Evolutionary conservation across 2,113 vertebrate species (phyloP).

Genomic region (Indicator indicator): DNA sequence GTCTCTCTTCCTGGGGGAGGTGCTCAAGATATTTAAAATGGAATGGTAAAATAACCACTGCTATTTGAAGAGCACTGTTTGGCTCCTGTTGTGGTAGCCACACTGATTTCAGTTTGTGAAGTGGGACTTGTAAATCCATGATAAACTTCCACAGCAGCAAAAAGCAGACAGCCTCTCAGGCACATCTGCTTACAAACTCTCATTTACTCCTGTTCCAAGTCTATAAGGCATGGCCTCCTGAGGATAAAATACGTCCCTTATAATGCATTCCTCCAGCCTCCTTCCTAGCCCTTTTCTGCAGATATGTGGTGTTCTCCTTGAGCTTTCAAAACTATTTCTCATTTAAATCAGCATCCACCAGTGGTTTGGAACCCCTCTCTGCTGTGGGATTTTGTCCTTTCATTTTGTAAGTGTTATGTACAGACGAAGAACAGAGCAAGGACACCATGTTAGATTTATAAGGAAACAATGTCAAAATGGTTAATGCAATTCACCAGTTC

Average conservation of each 20-base stretch:
- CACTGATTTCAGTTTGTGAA: neutral
- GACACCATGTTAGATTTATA: conserved; percentile 73
- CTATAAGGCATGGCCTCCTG: neutral
- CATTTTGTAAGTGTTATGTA: conserved; percentile 28
- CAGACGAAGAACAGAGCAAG: conserved; percentile 67
- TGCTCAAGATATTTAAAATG: neutral
- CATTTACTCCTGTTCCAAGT: neutral
- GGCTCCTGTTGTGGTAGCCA: neutral
- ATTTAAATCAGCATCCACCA: conserved; percentile 43
- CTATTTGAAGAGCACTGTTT: neutral
- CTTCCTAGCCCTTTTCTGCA: neutral
- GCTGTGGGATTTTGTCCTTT: conserved; percentile 24
- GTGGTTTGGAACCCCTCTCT: neutral
- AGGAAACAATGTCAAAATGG: conserved; percentile 78
- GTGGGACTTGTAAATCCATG: neutral
- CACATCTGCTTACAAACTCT: neutral
- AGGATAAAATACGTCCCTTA: neutral
- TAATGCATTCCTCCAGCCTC: neutral
- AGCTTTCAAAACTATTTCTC: conserved; percentile 22
- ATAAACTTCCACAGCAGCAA: neutral
- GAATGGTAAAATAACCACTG: neutral
- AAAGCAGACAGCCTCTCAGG: neutral
- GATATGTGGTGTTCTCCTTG: neutral
- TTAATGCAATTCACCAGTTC: conserved; percentile 79
- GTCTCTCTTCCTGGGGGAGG: too few species aligned